These are phyloP conservation scores for Gymnothorax reevesii DNA, from an alignment of 2,797 vertebrate species.

Conservation along the genomic window DNA sequence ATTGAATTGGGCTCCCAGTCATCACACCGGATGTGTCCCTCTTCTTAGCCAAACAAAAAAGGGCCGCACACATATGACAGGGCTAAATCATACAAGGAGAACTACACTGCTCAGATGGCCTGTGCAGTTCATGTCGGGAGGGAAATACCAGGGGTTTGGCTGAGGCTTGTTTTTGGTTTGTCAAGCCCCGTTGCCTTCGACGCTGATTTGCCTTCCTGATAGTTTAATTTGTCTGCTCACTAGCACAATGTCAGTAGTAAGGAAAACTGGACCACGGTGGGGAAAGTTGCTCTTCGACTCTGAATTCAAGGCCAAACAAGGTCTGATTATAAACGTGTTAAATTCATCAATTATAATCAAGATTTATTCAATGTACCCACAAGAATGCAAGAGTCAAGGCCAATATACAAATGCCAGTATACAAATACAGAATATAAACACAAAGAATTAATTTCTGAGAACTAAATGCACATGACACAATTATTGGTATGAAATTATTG, in stretches of 20 bases:
- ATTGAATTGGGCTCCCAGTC: background rate
- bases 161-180: background rate
- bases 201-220: conserved; percentile 31
- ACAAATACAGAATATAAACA: background rate
- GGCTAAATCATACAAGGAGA: background rate
- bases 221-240: conserved; percentile 32
- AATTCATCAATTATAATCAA: conserved; percentile 36
- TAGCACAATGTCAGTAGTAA: conserved; percentile 8
- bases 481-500: conserved; percentile 12
- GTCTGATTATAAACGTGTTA: conserved; percentile 29
- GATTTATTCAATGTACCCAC: conserved; percentile 18
- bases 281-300: conserved; percentile 7
- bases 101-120: background rate
- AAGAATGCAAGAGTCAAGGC: conserved; percentile 5
- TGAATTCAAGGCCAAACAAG: conserved; percentile 11
- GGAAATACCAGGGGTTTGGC: background rate
- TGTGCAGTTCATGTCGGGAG: conserved; percentile 16
- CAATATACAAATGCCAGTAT: conserved; percentile 10
- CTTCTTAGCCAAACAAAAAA: background rate
- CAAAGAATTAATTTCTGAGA: background rate
- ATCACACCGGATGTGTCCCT: background rate
- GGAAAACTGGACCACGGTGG: conserved; percentile 28
- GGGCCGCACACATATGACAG: background rate
- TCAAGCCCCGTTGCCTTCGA: conserved; percentile 8
- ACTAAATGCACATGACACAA: conserved; percentile 19